Conservation (phyloP, 2,888 invertebrate species). For the Brenthis hecate region DNA sequence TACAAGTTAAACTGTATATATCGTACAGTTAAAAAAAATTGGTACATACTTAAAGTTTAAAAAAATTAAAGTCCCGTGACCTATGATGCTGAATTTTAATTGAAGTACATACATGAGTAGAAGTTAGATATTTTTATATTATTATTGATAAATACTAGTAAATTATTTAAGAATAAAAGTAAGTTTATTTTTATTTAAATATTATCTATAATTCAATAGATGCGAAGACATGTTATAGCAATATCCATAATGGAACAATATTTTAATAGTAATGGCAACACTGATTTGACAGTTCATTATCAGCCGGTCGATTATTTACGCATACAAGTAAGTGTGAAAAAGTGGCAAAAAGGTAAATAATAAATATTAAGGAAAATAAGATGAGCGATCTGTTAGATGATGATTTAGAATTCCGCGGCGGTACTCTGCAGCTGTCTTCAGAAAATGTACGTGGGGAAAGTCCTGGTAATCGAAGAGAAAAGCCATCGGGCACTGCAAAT, state of each 20-base stretch:
- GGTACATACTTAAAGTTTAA: no score
- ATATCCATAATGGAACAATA: not conserved
- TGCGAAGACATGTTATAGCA: no score
- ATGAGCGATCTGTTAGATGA: conserved; percentile 80
- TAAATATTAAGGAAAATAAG: conserved; percentile 29
- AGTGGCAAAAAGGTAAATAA: conserved; percentile 20
- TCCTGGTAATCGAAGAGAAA: conserved; percentile 51
- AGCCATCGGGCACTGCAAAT: conserved; percentile 50
- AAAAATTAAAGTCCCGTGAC: no score
- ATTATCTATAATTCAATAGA: no score
- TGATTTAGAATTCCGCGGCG: conserved; percentile 82
- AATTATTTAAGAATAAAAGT: no score
- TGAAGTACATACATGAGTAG: no score
- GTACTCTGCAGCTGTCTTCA: conserved; percentile 73
- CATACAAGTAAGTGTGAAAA: conserved; percentile 40
- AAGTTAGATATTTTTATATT: no score
- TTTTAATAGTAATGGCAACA: conserved; percentile 9
- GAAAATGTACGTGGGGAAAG: conserved; percentile 53
- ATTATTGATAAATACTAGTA: no score
- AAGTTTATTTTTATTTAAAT: no score
- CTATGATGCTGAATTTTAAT: no score
- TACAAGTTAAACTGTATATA: no score
- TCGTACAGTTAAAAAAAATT: no score
- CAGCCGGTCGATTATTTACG: conserved; percentile 65
- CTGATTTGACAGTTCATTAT: conserved; percentile 24